Conservation (phyloP, 2,888 invertebrate genomes). For the Chironomus tentans region DNA sequence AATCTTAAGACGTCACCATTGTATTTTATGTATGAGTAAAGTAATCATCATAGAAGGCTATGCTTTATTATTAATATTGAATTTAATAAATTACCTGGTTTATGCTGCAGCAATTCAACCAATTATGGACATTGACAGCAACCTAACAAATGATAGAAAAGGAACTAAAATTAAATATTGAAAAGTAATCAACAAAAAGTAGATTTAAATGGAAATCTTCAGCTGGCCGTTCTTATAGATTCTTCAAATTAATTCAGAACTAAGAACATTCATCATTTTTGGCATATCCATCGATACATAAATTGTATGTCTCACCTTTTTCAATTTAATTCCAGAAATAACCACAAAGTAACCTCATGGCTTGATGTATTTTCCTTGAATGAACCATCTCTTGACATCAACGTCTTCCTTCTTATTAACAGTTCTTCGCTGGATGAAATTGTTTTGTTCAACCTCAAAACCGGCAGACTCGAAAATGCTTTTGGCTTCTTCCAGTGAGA, state of each 20-base stretch:
- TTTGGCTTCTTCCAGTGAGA: conserved; percentile 59
- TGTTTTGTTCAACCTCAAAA: conserved; percentile 58
- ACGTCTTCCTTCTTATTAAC: conserved; percentile 87
- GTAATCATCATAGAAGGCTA: conserved; percentile 10
- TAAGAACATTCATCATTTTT: conserved; percentile 28
- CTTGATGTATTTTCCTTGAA: conserved; percentile 78
- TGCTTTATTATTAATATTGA: not conserved
- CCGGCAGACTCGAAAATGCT: conserved; percentile 58
- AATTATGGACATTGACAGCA: too few relatives aligned
- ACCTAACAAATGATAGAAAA: not conserved
- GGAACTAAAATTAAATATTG: not conserved
- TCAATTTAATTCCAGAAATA: too few relatives aligned
- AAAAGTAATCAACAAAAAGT: not conserved
- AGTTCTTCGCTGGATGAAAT: conserved; percentile 79
- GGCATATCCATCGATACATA: too few relatives aligned
- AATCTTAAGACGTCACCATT: not conserved
- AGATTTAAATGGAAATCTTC: not conserved
- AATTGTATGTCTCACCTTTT: too few relatives aligned
- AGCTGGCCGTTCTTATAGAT: conserved; percentile 28
- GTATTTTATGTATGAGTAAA: not conserved
- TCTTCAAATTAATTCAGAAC: conserved; percentile 21
- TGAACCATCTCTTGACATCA: conserved; percentile 83
- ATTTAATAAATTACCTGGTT: not conserved
- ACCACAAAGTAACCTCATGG: conserved; percentile 29
- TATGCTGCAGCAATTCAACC: too few relatives aligned